phyloP scores from a whole-genome alignment of 2,113 vertebrate genomes.

The Plotosus lineatus region DNA sequence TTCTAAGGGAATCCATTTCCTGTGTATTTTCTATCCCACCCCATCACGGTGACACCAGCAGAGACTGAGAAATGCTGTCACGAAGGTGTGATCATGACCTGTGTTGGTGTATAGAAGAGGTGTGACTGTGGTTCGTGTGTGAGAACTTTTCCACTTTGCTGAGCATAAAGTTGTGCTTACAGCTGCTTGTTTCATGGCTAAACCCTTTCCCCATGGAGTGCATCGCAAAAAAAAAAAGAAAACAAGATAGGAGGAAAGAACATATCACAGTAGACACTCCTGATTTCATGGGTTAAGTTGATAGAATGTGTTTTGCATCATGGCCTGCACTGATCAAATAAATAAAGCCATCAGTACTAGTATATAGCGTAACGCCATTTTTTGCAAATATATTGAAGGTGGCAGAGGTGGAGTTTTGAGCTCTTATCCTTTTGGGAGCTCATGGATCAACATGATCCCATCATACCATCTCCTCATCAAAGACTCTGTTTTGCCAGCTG shows the following conservation, averaged over 20 bases:
- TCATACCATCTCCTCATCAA: conserved; percentile 24
- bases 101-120: not conserved
- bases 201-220: conserved; percentile 15
- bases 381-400: conserved; percentile 34
- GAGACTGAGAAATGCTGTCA: conserved; percentile 15
- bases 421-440: conserved; percentile 11
- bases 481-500: conserved; percentile 38
- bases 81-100: conserved; percentile 24
- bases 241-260: not conserved
- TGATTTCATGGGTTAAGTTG: conserved; percentile 11
- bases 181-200: conserved; percentile 16
- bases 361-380: conserved; percentile 30
- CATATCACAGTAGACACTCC: not conserved
- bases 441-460: conserved; percentile 11
- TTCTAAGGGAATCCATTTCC: not conserved
- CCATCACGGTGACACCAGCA: not conserved
- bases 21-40: not conserved
- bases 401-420: conserved; percentile 26
- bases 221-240: not conserved
- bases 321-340: conserved; percentile 7
- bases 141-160: not conserved
- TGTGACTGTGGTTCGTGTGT: not conserved
- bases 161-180: not conserved
- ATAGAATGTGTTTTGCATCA: conserved; percentile 10
- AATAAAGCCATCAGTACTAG: conserved; percentile 23